A percentile compares a stretch with the other conserved stretches of the same genome.
Conservation (phyloP, 2,113 vertebrate species). For the Dolichotis patagonum region DNA sequence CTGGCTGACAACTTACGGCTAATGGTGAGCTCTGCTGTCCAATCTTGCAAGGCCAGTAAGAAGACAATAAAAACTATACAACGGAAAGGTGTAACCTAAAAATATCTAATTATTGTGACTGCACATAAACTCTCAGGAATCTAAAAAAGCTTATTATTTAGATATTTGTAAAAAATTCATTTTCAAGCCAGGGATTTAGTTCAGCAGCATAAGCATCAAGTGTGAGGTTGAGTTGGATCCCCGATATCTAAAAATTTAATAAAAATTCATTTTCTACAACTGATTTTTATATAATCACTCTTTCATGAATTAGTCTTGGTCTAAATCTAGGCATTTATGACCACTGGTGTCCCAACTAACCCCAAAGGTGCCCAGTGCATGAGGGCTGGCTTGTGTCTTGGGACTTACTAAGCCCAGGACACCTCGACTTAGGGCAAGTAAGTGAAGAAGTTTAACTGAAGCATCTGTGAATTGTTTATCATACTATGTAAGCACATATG, state of each 20-base stretch:
- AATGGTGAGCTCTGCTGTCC: not conserved
- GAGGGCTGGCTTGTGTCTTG: not conserved
- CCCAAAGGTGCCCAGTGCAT: not conserved
- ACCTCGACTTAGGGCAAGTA: not conserved
- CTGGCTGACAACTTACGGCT: not conserved
- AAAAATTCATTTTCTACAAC: not conserved
- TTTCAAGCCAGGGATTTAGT: not conserved
- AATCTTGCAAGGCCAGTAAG: not conserved
- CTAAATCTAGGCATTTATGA: slow-evolving; percentile 13
- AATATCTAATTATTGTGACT: not conserved
- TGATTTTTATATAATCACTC: slow-evolving; percentile 40
- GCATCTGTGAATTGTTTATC: not conserved
- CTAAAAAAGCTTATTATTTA: not conserved
- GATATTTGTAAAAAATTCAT: not conserved
- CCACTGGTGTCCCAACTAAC: not conserved
- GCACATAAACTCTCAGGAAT: not conserved
- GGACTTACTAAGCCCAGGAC: not conserved
- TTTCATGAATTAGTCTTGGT: not conserved
- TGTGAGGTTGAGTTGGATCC: too few species aligned
- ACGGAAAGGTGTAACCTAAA: not conserved
- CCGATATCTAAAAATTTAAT: too few species aligned
- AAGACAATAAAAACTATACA: not conserved
- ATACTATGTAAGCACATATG: not conserved
- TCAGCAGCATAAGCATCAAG: too few species aligned
- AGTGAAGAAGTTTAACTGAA: not conserved